These are phyloP conservation scores for Gasterosteus nipponicus DNA, from an alignment of 2,113 vertebrate genomes.

Conservation along the genomic window DNA sequence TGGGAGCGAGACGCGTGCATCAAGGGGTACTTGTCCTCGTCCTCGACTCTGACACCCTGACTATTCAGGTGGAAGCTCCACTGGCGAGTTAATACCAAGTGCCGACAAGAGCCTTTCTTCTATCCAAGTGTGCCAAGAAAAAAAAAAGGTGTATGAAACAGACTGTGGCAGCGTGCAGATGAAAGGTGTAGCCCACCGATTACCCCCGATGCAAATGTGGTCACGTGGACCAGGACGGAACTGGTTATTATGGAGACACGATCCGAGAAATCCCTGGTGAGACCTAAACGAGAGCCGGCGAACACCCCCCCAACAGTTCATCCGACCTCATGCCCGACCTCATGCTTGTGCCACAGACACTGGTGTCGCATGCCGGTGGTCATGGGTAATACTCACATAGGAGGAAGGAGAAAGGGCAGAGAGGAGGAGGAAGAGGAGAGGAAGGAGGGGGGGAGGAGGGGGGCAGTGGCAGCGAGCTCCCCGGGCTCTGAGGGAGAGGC, in stretches of 20 bases:
- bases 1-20: constrained; percentile 17
- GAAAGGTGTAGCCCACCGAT: constrained; percentile 37
- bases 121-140: constrained; percentile 5
- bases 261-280: constrained; percentile 54
- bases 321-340: constrained; percentile 52
- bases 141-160: constrained; percentile 23
- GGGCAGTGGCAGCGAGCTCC: constrained; percentile 52
- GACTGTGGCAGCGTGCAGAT: constrained; percentile 27
- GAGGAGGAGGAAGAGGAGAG: constrained; percentile 41
- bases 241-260: constrained; percentile 56
- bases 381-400: constrained; percentile 72
- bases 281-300: constrained; percentile 27
- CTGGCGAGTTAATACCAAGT: constrained; percentile 31
- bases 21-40: constrained; percentile 4
- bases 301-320: constrained; percentile 56
- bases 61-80: constrained; percentile 13
- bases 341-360: constrained; percentile 63
- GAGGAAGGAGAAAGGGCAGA: constrained; percentile 56
- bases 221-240: constrained; percentile 49
- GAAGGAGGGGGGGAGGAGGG: constrained; percentile 21
- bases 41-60: constrained; percentile 34
- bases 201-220: constrained; percentile 36
- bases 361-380: constrained; percentile 62
- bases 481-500: constrained; percentile 54
- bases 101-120: constrained; percentile 21